Conservation (phyloP, 1,140 invertebrate genomes). For the Schlechtendalia chinensis region DNA sequence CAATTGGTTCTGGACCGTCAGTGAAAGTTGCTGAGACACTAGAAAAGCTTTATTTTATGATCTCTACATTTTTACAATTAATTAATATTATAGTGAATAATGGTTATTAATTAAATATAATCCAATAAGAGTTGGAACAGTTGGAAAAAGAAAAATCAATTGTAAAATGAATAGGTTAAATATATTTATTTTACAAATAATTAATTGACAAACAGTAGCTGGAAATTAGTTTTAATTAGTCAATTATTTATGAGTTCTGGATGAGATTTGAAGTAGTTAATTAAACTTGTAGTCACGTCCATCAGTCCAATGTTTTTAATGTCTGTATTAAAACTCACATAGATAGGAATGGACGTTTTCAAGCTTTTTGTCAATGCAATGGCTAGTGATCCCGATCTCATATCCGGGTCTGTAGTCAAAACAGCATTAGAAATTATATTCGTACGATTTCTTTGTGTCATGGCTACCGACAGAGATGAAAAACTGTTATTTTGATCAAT, state of each 20-base stretch:
- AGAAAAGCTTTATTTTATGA: no score
- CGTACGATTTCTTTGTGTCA: conserved; percentile 26
- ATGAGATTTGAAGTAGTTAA: conserved; percentile 17
- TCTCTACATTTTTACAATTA: no score
- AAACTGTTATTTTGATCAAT: conserved; percentile 26
- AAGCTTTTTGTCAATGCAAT: conserved; percentile 24
- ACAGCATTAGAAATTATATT: conserved; percentile 29
- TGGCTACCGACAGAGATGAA: conserved; percentile 27
- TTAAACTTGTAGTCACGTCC: conserved; percentile 15
- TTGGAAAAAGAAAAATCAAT: no score
- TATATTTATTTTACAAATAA: background rate
- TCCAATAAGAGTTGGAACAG: no score
- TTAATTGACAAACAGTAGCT: background rate
- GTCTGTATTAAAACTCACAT: conserved; percentile 41
- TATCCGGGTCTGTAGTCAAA: conserved; percentile 41
- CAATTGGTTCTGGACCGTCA: no score
- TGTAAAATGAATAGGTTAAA: background rate
- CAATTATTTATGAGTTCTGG: background rate
- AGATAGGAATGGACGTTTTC: conserved; percentile 21
- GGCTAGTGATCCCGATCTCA: conserved; percentile 26
- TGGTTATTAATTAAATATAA: no score
- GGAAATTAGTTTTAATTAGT: background rate
- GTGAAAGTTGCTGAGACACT: no score
- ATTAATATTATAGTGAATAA: no score
- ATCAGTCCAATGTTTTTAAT: conserved; percentile 25